Evolutionary conservation across 2,797 vertebrate genomes (phyloP).

Genomic region (Silurus lanzhouensis): DNA sequence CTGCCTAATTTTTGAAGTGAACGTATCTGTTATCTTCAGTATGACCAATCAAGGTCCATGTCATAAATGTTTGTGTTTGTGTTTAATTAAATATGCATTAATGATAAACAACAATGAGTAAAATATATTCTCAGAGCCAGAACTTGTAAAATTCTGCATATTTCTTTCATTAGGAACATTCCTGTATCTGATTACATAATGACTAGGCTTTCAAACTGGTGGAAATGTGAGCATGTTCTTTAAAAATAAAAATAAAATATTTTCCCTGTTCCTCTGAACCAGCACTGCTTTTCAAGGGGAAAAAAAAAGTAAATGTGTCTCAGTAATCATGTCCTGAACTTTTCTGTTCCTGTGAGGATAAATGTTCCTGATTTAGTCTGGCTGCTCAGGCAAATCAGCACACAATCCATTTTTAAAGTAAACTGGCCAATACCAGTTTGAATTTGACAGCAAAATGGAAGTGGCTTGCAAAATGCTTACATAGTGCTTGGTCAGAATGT

Average conservation of each 20-base stretch:
- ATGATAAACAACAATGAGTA: too few relatives aligned
- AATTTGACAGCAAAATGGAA: conserved; percentile 41
- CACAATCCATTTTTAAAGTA: conserved; percentile 26
- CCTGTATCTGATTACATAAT: background rate
- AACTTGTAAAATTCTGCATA: background rate
- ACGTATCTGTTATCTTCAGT: background rate
- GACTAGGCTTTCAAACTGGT: background rate
- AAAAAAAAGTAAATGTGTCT: conserved; percentile 14
- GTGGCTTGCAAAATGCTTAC: conserved; percentile 39
- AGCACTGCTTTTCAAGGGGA: background rate
- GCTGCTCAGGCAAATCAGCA: conserved; percentile 29
- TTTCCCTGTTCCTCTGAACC: background rate
- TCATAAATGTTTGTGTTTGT: background rate
- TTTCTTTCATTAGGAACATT: background rate
- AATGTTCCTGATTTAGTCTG: conserved; percentile 15
- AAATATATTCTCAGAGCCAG: background rate
- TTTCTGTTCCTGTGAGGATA: conserved; percentile 20
- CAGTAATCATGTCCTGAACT: conserved; percentile 17
- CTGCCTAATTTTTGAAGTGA: too few relatives aligned
- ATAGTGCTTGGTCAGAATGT: conserved; percentile 28
- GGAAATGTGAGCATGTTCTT: conserved; percentile 1
- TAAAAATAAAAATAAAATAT: background rate
- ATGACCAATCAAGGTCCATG: background rate
- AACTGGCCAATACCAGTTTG: background rate
- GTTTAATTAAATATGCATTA: too few relatives aligned